Evolutionary conservation across 1,140 invertebrate species (phyloP), one percentile per base, ranked within the genome.

Genomic region (Ceratosolen solmsi): DNA sequence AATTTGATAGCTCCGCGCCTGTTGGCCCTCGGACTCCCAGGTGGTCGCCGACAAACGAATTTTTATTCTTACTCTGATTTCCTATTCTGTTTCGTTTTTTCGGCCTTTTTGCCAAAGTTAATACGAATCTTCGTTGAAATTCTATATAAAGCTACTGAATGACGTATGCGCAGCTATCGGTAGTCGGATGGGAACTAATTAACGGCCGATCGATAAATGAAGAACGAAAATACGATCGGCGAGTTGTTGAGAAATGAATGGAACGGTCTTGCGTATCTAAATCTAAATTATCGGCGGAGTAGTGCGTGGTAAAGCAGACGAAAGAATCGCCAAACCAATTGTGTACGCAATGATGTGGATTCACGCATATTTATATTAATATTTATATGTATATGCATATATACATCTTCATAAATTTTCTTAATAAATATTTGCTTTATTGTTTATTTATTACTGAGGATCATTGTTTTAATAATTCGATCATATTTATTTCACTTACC

Each of bases 1-100:
- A 56, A 63, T 63, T 30, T 63, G 58, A 63, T 63, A 33, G 27
- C 15, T 27, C 58, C 9, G 5, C 65, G 54, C 46, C 36, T 30
- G 56, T 33, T 54, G 25, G 56, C 8, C 27, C 60, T 54, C 65
- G 49, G 27, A 56, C 79, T 81, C 76, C 84, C 84, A 85, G 84
- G 84, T 85, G 84, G 83, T 78, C 81, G 79, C 79, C 11, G 60
- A 36, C 30, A 17, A 36, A 36, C 60, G 11, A 65, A 65, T 36
- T 63, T 25, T 63, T 30, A 25, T 63, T 33, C n/a, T 20, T 33
- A 2, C 25, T 65, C 8, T 22, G n/a, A 60, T 60, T 60, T 60
- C 9, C 25, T 60, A 60, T 60, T 30, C 9, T 60, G 2, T 5
- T 27, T 27, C 25, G n/a, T 60, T 60, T 60, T 60, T 60, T 30